phyloP scores from a whole-genome alignment of 1,140 invertebrate species.

The Anagrus nilaparvatae region DNA sequence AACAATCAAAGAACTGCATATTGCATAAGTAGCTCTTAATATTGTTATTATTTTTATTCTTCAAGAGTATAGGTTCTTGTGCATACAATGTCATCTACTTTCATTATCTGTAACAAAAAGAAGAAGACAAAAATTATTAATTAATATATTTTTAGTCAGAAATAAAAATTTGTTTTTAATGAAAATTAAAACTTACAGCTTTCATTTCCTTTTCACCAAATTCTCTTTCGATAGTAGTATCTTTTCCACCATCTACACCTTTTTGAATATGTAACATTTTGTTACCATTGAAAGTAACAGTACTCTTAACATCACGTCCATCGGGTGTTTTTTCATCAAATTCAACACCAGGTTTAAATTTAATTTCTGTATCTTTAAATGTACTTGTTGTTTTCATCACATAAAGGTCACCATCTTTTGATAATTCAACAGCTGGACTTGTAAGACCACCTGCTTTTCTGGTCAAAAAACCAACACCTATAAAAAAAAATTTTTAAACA shows the following conservation, averaged over 20 bases:
- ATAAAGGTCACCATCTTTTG: conserved; percentile 57
- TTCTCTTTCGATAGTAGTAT: conserved; percentile 52
- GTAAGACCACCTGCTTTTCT: conserved; percentile 65
- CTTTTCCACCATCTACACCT: conserved; percentile 50
- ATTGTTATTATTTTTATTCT: too few species aligned
- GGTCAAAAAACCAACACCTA: conserved; percentile 67
- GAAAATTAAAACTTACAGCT: conserved; percentile 38
- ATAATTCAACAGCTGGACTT: conserved; percentile 64
- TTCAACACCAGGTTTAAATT: conserved; percentile 71
- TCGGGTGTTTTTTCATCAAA: conserved; percentile 81
- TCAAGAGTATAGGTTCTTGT: conserved; percentile 60
- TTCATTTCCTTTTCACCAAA: conserved; percentile 61
- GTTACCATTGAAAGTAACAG: conserved; percentile 55
- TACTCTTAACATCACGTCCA: conserved; percentile 68
- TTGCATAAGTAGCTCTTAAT: too few species aligned
- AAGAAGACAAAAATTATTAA: conserved; percentile 3
- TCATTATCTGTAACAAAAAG: conserved; percentile 49
- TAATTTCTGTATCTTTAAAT: conserved; percentile 70
- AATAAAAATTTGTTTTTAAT: not conserved
- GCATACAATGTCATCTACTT: conserved; percentile 59
- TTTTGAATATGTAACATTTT: conserved; percentile 62
- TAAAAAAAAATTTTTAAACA: conserved; percentile 20
- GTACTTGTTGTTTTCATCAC: conserved; percentile 68
- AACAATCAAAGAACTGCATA: too few species aligned
- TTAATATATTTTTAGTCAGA: not conserved